Conservation (phyloP, 2,888 invertebrate genomes). For the Aricia artaxerxes region DNA sequence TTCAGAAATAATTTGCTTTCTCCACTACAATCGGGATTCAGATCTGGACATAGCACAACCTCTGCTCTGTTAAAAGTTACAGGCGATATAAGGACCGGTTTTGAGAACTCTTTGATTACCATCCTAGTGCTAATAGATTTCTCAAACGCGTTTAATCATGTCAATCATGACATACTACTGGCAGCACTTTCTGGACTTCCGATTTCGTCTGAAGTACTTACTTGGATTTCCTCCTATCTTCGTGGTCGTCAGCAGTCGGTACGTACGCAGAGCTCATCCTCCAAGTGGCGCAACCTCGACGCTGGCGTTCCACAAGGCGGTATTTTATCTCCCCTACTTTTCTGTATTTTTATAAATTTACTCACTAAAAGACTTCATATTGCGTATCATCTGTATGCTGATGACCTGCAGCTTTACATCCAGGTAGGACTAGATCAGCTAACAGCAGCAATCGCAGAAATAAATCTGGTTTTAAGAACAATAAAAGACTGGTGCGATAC, state of each 20-base stretch:
- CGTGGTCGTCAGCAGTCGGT: no score
- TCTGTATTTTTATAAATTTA: no score
- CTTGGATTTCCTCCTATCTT: neutral
- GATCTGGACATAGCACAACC: neutral
- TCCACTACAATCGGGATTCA: neutral
- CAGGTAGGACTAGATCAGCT: neutral
- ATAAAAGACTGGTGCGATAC: no score
- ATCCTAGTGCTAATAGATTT: neutral
- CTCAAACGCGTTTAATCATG: neutral
- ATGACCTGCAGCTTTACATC: neutral
- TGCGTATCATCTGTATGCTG: neutral
- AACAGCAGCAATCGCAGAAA: no score
- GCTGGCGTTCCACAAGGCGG: neutral
- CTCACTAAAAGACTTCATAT: no score
- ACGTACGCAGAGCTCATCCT: neutral
- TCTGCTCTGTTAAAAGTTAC: neutral
- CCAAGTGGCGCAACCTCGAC: neutral
- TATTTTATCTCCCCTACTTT: neutral
- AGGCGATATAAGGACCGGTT: neutral
- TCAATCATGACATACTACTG: neutral
- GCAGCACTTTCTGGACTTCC: neutral
- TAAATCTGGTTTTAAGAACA: no score
- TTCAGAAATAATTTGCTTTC: neutral
- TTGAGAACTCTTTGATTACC: neutral
- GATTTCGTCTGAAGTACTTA: neutral